Evolutionary conservation across 1,140 invertebrate species (phyloP).

Genomic region (Euborellia annulipes): DNA sequence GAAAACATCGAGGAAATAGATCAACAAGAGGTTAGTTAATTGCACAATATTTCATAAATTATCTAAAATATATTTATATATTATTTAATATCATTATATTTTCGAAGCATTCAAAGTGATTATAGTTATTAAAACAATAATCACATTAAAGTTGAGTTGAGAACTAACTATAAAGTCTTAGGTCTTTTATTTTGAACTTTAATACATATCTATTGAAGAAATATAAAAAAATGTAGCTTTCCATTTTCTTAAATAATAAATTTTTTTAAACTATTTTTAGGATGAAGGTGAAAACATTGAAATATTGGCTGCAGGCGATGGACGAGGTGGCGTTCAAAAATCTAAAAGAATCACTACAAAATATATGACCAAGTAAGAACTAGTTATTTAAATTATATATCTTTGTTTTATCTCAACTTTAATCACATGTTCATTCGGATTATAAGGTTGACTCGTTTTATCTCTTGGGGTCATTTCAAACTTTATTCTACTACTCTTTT

Average conservation of each 20-base stretch:
- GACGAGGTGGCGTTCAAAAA: conserved; percentile 56
- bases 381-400: too few relatives aligned
- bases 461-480: too few relatives aligned
- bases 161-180: too few relatives aligned
- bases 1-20: conserved; percentile 60
- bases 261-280: conserved; percentile 19
- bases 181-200: conserved; percentile 11
- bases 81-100: too few relatives aligned
- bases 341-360: conserved; percentile 73
- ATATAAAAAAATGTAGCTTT: conserved; percentile 3
- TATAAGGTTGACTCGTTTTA: too few relatives aligned
- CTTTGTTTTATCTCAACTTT: background rate
- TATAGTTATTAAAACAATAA: too few relatives aligned
- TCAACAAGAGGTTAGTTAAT: conserved; percentile 32
- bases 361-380: conserved; percentile 90
- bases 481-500: background rate
- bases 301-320: conserved; percentile 50
- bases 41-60: too few relatives aligned
- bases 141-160: too few relatives aligned
- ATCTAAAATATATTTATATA: too few relatives aligned
- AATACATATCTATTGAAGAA: conserved; percentile 1
- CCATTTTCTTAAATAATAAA: conserved; percentile 2
- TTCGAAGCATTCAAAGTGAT: too few relatives aligned
- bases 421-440: background rate
- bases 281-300: conserved; percentile 54